These are phyloP conservation scores for Hydrozoanthus tunicans DNA, from an alignment of 64 coral and sea anemone species.

Conservation along the genomic window DNA sequence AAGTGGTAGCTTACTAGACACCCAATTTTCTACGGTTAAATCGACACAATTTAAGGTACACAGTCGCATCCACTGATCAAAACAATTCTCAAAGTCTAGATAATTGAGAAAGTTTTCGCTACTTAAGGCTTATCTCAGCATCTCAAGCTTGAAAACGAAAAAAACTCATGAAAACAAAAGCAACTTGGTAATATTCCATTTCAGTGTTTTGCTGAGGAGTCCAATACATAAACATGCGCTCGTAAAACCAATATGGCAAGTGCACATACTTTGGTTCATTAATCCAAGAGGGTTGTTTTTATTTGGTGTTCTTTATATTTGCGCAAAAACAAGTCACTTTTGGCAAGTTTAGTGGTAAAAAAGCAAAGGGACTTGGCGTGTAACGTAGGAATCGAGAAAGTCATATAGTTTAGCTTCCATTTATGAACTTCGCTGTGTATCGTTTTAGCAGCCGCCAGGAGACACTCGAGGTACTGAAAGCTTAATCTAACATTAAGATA, in stretches of 20 bases:
- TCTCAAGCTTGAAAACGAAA: not conserved
- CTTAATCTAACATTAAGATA: not conserved
- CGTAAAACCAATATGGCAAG: slow-evolving; percentile 10
- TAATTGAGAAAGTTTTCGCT: not conserved
- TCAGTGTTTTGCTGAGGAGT: slow-evolving; percentile 25
- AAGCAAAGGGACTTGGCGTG: not conserved
- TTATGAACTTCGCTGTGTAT: not conserved
- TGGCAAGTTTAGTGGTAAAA: not conserved
- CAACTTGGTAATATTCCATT: not conserved
- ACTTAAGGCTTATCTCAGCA: not conserved
- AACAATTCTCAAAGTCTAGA: not conserved
- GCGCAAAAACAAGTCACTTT: not conserved
- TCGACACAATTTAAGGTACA: not conserved
- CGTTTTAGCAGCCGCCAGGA: not conserved
- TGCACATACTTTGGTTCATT: not conserved
- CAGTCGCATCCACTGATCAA: not conserved
- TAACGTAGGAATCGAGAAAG: not conserved
- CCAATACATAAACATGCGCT: slow-evolving; percentile 17
- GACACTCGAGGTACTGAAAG: not conserved
- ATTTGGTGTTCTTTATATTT: not conserved
- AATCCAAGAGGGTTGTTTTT: not conserved
- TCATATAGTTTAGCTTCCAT: not conserved
- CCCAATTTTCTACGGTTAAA: slow-evolving; percentile 46
- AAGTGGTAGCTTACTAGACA: slow-evolving; percentile 18
- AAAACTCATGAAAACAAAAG: slow-evolving; percentile 25